phyloP scores from a whole-genome alignment of 2,888 invertebrate genomes.

The Craniophora ligustri region DNA sequence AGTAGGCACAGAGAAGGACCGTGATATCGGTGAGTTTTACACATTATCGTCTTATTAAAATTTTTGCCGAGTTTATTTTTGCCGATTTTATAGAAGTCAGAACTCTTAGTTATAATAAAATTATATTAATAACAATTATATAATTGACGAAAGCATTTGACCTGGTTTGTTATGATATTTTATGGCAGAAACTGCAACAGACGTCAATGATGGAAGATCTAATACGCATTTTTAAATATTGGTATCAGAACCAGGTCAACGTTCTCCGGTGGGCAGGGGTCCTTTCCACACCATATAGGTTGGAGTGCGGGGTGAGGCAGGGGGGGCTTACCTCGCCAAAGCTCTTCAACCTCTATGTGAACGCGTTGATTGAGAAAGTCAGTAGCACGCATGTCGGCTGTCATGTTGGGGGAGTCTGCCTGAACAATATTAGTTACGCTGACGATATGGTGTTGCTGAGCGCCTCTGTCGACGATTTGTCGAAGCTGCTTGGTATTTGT shows the following conservation, averaged over 20 bases:
- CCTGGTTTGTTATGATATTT: conserved; percentile 31
- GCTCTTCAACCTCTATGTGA: conserved; percentile 1
- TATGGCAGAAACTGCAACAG: conserved; percentile 14
- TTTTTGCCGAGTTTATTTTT: too few relatives aligned
- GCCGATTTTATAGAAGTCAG: too few relatives aligned
- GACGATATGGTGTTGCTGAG: conserved; percentile 9
- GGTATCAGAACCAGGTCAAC: not conserved
- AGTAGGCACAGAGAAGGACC: conserved; percentile 52
- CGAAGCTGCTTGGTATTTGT: conserved; percentile 1
- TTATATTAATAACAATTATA: too few relatives aligned
- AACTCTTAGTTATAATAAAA: too few relatives aligned
- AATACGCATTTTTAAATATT: not conserved
- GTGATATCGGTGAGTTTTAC: conserved; percentile 76
- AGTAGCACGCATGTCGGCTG: not conserved
- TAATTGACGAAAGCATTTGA: conserved; percentile 25
- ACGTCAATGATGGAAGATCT: not conserved
- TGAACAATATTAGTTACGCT: conserved; percentile 5
- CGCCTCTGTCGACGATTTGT: not conserved
- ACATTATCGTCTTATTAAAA: too few relatives aligned
- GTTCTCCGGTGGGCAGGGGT: not conserved
- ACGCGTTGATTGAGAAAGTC: not conserved
- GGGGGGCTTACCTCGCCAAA: conserved; percentile 7
- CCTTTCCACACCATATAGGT: not conserved
- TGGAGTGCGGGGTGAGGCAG: conserved; percentile 6
- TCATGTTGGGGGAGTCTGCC: not conserved